Evolutionary conservation across 2,113 vertebrate genomes (phyloP).

Genomic region (Protomyctophum bolini): DNA sequence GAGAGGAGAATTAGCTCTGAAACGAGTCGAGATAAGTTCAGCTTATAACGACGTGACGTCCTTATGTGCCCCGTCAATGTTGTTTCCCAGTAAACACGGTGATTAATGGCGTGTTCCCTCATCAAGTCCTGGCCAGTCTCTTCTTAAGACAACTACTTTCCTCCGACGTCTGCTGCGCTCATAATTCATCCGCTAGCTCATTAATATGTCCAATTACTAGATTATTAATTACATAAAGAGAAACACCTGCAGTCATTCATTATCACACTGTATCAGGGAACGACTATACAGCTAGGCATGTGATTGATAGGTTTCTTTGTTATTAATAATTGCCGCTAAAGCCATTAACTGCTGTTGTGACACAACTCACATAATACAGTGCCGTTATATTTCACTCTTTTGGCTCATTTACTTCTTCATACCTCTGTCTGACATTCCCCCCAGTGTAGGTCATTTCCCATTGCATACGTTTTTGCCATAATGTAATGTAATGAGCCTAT

Average conservation of each 20-base stretch:
- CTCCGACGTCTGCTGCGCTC: constrained; percentile 49
- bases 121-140: constrained; percentile 51
- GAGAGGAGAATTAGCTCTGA: not conserved
- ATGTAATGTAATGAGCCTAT: constrained; percentile 1
- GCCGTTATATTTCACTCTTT: not conserved
- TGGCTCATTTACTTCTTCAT: not conserved
- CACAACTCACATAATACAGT: constrained; percentile 10
- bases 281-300: constrained; percentile 34
- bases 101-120: constrained; percentile 31
- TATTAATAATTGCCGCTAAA: constrained; percentile 49
- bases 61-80: too few species aligned
- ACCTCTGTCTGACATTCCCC: not conserved
- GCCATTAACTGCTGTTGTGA: constrained; percentile 14
- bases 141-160: constrained; percentile 58
- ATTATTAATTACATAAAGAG: constrained; percentile 73
- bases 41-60: too few species aligned
- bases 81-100: too few species aligned
- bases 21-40: too few species aligned
- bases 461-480: constrained; percentile 2
- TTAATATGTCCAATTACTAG: constrained; percentile 76
- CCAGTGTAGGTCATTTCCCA: not conserved
- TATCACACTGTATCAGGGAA: constrained; percentile 54
- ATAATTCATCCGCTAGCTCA: constrained; percentile 63
- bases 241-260: constrained; percentile 76
- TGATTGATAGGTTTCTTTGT: constrained; percentile 53